Percentiles rank a stretch among this genome's conserved stretches.
These are phyloP conservation scores for Eutrigla gurnardus DNA, from an alignment of 2,797 vertebrate species.

Conservation along the genomic window DNA sequence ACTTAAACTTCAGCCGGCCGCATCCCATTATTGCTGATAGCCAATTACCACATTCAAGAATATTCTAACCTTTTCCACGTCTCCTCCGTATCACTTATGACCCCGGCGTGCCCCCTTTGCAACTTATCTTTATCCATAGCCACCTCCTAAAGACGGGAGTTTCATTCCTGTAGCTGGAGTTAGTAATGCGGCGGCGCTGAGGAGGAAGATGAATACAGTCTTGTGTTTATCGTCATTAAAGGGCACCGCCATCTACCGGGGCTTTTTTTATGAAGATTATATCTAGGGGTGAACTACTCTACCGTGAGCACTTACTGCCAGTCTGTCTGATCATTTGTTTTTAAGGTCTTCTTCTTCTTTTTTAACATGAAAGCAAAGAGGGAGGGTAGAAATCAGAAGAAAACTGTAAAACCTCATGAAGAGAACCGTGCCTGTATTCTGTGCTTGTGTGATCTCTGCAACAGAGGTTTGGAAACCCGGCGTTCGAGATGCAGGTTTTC, in stretches of 20 bases:
- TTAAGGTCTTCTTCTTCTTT: slow-evolving; percentile 29
- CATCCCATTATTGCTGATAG: slow-evolving; percentile 77
- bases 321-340: slow-evolving; percentile 23
- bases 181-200: slow-evolving; percentile 53
- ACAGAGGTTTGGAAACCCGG: background rate
- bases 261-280: slow-evolving; percentile 41
- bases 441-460: slow-evolving; percentile 5
- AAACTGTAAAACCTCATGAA: background rate
- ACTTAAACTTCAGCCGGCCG: slow-evolving; percentile 42
- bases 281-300: slow-evolving; percentile 58
- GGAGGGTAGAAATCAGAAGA: slow-evolving; percentile 1
- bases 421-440: background rate
- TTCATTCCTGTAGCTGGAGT: slow-evolving; percentile 44
- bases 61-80: slow-evolving; percentile 76
- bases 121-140: slow-evolving; percentile 66
- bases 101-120: slow-evolving; percentile 45
- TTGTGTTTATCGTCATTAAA: slow-evolving; percentile 61
- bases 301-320: slow-evolving; percentile 23
- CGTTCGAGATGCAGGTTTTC: slow-evolving; percentile 11
- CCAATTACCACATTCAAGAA: slow-evolving; percentile 76
- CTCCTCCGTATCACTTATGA: slow-evolving; percentile 59
- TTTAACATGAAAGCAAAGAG: slow-evolving; percentile 18
- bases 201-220: slow-evolving; percentile 58
- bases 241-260: slow-evolving; percentile 45
- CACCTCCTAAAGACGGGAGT: slow-evolving; percentile 54